Base-by-base conservation (phyloP, 2,113 vertebrate genomes). In the Nansenia antarctica region DNA sequence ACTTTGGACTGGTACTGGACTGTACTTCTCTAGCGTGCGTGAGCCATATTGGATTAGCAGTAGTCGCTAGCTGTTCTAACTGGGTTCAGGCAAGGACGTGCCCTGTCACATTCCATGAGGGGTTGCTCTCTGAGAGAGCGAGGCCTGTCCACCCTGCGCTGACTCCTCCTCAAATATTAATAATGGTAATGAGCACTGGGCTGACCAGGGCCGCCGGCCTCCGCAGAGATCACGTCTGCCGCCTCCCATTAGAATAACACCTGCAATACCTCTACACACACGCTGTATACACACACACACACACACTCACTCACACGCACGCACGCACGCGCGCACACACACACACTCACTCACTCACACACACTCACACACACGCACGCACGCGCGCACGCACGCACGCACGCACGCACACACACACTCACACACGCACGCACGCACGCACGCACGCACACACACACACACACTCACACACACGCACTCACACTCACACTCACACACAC, bases 151-250 rank as follows among this genome's bases (percentile, higher is more conserved):
- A 58, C 84, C 70, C 80, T 67, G 70, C 79, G 71, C 78, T 74
- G 81, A 67, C 80, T 80, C 79, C 83, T 86, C 60, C 79, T 89
- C 84, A 88, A 88, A 90, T 87, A 88, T 86, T 88, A 86, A 88
- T 88, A 87, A 86, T 82, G 80, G 73, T 85, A 85, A 89, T 79
- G 87, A 88, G 85, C 73, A 77, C 69, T 79, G 82, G 79, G 76
- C 82, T 87, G 80, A 87, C 86, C 86, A 82, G 73, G 77, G 84
- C 81, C 14, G 76, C n/a, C 29, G 37, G 65, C 77, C 77, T 69
- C 68, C 78, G 59, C 78, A 72, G 5, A 35, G 30, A 35, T 5
- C 29, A 32, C 29, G 72, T 76, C 73, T 64, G 73, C 81, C 71
- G 69, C 67, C 65, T 59, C 86, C 82, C 87, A 89, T 89, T 88